phyloP scores from a whole-genome alignment of 1,140 invertebrate species.

The Drosophila parabipectinata region DNA sequence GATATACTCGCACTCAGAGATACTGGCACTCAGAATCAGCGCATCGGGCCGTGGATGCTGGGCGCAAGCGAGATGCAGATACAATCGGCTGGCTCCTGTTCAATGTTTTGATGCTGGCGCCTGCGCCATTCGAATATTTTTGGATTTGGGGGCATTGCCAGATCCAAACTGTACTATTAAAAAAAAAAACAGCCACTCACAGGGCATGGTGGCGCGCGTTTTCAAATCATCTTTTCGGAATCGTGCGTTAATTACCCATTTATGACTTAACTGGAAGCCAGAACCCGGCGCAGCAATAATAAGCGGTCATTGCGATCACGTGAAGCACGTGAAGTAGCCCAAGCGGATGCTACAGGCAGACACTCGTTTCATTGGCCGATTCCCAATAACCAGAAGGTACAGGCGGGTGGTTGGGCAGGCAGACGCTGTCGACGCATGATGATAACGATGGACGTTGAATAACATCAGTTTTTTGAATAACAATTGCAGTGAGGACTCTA shows the following conservation, averaged over 20 bases:
- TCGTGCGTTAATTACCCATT: conserved; percentile 33
- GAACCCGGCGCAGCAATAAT: conserved; percentile 17
- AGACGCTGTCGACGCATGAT: conserved; percentile 29
- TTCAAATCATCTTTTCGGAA: conserved; percentile 24
- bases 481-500: conserved; percentile 32
- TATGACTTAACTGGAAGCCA: conserved; percentile 61
- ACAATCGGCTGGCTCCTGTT: conserved; percentile 47
- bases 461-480: conserved; percentile 52
- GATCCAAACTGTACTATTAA: background rate
- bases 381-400: conserved; percentile 9
- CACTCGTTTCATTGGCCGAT: background rate
- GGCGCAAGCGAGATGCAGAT: conserved; percentile 48
- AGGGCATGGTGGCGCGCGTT: conserved; percentile 33
- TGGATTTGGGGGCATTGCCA: conserved; percentile 43
- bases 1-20: conserved; percentile 19
- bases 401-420: conserved; percentile 29
- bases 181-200: conserved; percentile 26
- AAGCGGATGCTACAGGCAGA: conserved; percentile 47
- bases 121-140: conserved; percentile 43
- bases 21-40: conserved; percentile 12
- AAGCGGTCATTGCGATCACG: conserved; percentile 43
- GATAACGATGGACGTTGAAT: conserved; percentile 58
- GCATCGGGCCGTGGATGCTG: conserved; percentile 25
- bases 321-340: conserved; percentile 40
- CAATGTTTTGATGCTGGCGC: conserved; percentile 61